Evolutionary conservation across 2,888 invertebrate genomes (phyloP).

Genomic region (Spilarctia lutea): DNA sequence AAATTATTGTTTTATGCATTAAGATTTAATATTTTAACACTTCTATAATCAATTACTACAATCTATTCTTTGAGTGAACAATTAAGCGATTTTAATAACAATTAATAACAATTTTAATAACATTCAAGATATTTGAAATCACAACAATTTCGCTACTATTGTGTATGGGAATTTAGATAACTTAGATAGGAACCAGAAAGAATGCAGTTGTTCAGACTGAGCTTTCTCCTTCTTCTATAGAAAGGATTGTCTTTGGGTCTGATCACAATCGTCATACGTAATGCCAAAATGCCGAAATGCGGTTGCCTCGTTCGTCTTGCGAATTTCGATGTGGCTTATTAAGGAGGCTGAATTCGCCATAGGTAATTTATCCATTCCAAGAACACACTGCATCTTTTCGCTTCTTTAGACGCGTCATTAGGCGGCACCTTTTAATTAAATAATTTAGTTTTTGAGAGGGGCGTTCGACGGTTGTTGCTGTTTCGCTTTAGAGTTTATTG

Average conservation of each 20-base stretch:
- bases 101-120: too few relatives aligned
- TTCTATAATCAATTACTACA: background rate
- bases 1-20: background rate
- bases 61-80: background rate
- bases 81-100: background rate
- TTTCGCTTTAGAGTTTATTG: too few relatives aligned
- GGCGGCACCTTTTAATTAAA: too few relatives aligned
- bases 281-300: background rate
- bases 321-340: background rate
- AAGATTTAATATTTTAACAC: background rate
- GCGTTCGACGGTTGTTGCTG: too few relatives aligned
- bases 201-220: background rate
- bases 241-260: background rate
- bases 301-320: too few relatives aligned
- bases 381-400: background rate
- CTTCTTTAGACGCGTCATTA: background rate
- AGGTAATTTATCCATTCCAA: background rate
- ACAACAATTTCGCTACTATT: background rate
- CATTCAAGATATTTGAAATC: too few relatives aligned
- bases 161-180: background rate
- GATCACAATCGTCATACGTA: too few relatives aligned
- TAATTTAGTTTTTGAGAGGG: too few relatives aligned
- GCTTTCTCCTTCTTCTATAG: background rate
- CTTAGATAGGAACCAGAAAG: background rate
- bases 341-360: background rate